Base-by-base conservation (phyloP, 2,113 vertebrate species). In the Phoenicopterus ruber region DNA sequence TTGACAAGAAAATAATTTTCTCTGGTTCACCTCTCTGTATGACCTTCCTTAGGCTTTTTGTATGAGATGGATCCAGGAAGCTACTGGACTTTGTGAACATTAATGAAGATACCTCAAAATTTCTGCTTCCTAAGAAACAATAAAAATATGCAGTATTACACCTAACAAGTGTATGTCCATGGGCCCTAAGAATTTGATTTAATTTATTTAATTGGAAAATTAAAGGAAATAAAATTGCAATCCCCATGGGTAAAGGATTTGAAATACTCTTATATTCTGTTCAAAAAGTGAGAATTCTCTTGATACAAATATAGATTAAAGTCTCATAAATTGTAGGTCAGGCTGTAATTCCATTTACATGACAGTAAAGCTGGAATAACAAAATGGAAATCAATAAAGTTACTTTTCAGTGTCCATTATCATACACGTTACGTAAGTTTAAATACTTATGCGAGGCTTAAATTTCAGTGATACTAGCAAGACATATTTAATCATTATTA, bases 181-280 rank as follows among this genome's bases (percentile, higher is more conserved):
- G 42, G 36, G 25, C 6, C 80, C 34, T 76, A 57, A 88, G 47
- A 93, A 82, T 74, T 93, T 95, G 50, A 95, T 96, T 92, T 89
- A 69, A 71, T 82, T 92, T 94, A 54, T 88, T 95, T 90, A 93
- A 94, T 44, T 90, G 32, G 24, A 91, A 96, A 97, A 97, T 91
- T 95, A 86, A 93, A 92, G 71, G 77, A 96, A 97, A 92, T 50
- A 44, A 94, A 94, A 83, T 59, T 38, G 36, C 11, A 58, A 25
- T 73, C 78, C 87, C 25, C 72, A 54, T 32, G 13, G 36, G 62
- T 90, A 73, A 94, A 94, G 14, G 36, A 82, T 40, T 72, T 94
- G 32, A 96, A 86, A 67, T 42, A 28, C 11, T 54, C 12, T 61
- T 72, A 89, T 87, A 31, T 72, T 69, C 20, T 70, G 3, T 85